Conservation (phyloP, 1,140 invertebrate genomes). For the Drosophila ambigua region DNA sequence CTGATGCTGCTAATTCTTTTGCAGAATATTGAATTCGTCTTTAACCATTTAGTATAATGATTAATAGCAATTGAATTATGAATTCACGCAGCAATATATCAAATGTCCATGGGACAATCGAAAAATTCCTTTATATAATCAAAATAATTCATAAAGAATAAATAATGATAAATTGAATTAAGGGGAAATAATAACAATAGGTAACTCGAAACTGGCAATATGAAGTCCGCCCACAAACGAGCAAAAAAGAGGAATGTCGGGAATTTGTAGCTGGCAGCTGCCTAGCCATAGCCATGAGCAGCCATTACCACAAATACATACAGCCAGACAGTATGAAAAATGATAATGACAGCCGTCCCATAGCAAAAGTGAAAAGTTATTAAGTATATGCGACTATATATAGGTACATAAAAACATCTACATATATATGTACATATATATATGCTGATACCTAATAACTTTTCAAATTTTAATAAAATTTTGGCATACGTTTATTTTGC, state of each 20-base stretch:
- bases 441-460: too few species aligned
- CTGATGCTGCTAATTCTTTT: too few species aligned
- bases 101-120: conserved; percentile 20
- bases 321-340: conserved; percentile 64
- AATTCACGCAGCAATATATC: conserved; percentile 4
- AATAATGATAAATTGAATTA: conserved; percentile 49
- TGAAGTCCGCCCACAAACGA: conserved; percentile 14
- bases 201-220: conserved; percentile 36
- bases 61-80: background rate
- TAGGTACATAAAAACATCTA: too few species aligned
- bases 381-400: conserved; percentile 1
- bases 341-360: conserved; percentile 69
- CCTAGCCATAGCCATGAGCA: conserved; percentile 26
- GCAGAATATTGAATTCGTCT: too few species aligned
- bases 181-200: conserved; percentile 33
- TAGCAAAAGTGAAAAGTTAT: conserved; percentile 64
- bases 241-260: conserved; percentile 15
- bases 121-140: conserved; percentile 29
- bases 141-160: conserved; percentile 45
- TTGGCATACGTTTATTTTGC: too few species aligned
- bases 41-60: too few species aligned
- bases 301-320: conserved; percentile 23
- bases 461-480: too few species aligned
- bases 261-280: conserved; percentile 33
- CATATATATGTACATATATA: too few species aligned